Evolutionary conservation across 1,140 invertebrate genomes (phyloP).

Genomic region (Ceratosolen fusciceps): DNA sequence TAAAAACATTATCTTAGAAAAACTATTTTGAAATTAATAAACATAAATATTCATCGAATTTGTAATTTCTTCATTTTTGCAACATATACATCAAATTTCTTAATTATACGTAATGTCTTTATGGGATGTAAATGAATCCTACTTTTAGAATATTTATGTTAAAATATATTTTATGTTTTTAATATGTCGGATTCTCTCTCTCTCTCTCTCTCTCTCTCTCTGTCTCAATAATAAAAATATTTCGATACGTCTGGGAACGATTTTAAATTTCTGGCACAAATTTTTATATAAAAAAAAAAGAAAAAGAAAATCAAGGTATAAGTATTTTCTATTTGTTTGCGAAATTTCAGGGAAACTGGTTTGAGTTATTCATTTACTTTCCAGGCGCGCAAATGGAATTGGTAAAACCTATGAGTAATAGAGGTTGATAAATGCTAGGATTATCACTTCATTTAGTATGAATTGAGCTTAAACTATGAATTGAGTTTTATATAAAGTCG

Average conservation of each 20-base stretch:
- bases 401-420: not conserved
- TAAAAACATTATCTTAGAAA: not conserved
- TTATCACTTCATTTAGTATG: not conserved
- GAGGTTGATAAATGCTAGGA: not conserved
- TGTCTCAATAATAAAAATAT: not conserved
- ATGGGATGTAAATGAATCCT: not conserved
- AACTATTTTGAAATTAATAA: slow-evolving; percentile 1
- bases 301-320: not conserved
- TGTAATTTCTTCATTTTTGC: not conserved
- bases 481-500: too few species aligned
- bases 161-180: not conserved
- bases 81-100: too few species aligned
- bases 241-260: not conserved
- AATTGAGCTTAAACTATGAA: too few species aligned
- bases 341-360: not conserved
- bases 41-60: not conserved
- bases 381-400: not conserved
- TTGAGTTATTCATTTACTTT: not conserved
- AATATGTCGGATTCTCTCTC: not conserved
- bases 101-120: too few species aligned
- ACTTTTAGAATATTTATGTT: not conserved
- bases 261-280: not conserved
- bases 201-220: not conserved
- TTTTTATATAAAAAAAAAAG: not conserved
- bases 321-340: not conserved